Evolutionary conservation across 2,113 vertebrate species (phyloP).

Genomic region (Sisor rabdophorus): DNA sequence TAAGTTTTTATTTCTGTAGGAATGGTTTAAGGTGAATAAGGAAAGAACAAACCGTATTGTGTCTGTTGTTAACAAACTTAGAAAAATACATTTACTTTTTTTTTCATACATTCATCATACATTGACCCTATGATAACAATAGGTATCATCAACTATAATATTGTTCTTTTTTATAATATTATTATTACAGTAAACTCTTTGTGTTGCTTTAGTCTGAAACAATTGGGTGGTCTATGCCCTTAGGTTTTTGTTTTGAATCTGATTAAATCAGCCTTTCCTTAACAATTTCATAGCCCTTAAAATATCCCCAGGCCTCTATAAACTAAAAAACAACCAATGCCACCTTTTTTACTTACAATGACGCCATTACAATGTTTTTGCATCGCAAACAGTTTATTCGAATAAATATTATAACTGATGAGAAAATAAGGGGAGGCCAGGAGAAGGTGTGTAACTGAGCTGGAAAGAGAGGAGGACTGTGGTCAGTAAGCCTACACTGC

Average conservation of each 20-base stretch:
- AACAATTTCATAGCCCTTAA: conserved; percentile 10
- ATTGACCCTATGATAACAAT: too few relatives aligned
- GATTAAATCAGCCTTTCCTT: background rate
- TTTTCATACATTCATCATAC: background rate
- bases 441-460: conserved; percentile 63
- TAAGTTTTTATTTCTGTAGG: too few relatives aligned
- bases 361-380: background rate
- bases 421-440: conserved; percentile 29
- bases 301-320: background rate
- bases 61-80: background rate
- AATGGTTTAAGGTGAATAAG: conserved; percentile 48
- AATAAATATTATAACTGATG: conserved; percentile 6
- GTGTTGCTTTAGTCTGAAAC: background rate
- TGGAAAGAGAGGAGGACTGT: conserved; percentile 52
- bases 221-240: background rate
- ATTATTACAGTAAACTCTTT: background rate
- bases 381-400: background rate
- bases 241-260: background rate
- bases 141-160: background rate
- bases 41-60: conserved; percentile 53
- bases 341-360: background rate
- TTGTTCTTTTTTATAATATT: background rate
- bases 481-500: conserved; percentile 70
- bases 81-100: background rate
- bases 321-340: background rate